These are phyloP conservation scores for Donacobius atricapilla DNA, from an alignment of 2,113 vertebrate species.

Conservation along the genomic window DNA sequence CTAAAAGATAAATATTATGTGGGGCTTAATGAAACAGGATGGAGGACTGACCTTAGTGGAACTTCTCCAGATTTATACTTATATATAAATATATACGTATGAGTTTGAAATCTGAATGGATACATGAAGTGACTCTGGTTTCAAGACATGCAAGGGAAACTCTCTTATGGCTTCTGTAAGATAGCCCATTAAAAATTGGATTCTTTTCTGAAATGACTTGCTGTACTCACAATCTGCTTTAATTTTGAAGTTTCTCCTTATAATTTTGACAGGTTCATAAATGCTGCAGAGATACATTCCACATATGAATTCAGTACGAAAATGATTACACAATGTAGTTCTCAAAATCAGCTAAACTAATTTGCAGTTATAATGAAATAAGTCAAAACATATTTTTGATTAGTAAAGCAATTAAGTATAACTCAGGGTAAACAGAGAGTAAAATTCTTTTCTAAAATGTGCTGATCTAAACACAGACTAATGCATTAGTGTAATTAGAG, in stretches of 20 bases:
- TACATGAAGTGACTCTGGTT: not conserved
- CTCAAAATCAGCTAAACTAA: not conserved
- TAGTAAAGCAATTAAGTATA: not conserved
- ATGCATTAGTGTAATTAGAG: not conserved
- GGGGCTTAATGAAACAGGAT: not conserved
- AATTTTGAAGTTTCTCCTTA: not conserved
- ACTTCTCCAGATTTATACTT: not conserved
- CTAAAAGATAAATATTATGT: not conserved
- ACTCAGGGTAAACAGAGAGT: not conserved
- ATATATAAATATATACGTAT: not conserved
- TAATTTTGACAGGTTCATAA: not conserved
- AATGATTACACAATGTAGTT: not conserved
- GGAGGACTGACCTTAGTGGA: not conserved
- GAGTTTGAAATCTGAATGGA: not conserved
- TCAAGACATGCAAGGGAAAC: not conserved
- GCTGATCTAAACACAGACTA: not conserved
- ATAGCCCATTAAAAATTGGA: not conserved
- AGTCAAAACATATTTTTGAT: not conserved
- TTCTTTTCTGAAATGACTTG: not conserved
- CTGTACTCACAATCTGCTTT: not conserved
- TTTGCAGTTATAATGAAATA: not conserved
- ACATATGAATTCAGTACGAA: not conserved
- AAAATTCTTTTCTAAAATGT: not conserved
- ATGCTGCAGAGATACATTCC: not conserved
- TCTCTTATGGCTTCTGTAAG: not conserved